A percentile compares a stretch with the other conserved stretches of the same genome.
These are phyloP conservation scores for Syngnathoides biaculeatus DNA, from an alignment of 2,113 vertebrate species.

Conservation along the genomic window DNA sequence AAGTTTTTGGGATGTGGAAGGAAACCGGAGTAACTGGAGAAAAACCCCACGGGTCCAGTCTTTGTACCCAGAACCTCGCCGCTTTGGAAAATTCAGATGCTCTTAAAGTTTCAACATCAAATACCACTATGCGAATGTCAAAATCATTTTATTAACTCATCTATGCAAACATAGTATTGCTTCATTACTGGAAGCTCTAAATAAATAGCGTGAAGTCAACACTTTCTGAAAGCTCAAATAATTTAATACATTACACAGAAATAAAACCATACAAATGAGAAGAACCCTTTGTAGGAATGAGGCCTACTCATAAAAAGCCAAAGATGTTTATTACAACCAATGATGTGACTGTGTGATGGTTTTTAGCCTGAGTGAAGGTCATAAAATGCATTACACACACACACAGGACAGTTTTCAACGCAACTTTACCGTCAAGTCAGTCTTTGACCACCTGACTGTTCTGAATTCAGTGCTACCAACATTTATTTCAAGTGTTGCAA, in stretches of 20 bases:
- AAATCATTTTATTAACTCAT: not conserved
- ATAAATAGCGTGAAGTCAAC: not conserved
- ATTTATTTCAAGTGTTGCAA: not conserved
- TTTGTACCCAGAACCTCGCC: no score
- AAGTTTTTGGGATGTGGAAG: no score
- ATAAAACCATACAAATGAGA: not conserved
- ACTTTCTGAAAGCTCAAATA: not conserved
- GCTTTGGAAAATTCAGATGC: no score
- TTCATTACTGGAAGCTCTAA: not conserved
- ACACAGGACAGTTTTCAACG: no score
- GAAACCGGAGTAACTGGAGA: no score
- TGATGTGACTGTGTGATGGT: not conserved
- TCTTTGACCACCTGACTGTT: not conserved
- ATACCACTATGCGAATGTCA: not conserved
- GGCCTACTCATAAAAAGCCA: not conserved
- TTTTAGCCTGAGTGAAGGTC: not conserved
- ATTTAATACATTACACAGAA: slow-evolving; percentile 3
- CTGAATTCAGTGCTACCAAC: not conserved
- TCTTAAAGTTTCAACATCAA: no score
- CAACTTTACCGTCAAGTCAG: not conserved
- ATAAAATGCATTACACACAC: not conserved
- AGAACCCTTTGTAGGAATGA: not conserved
- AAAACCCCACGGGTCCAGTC: no score
- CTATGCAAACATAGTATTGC: no score
- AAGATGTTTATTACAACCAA: slow-evolving; percentile 1